Conservation (phyloP, 2,888 invertebrate species). For the Parthenolecanium corni region DNA sequence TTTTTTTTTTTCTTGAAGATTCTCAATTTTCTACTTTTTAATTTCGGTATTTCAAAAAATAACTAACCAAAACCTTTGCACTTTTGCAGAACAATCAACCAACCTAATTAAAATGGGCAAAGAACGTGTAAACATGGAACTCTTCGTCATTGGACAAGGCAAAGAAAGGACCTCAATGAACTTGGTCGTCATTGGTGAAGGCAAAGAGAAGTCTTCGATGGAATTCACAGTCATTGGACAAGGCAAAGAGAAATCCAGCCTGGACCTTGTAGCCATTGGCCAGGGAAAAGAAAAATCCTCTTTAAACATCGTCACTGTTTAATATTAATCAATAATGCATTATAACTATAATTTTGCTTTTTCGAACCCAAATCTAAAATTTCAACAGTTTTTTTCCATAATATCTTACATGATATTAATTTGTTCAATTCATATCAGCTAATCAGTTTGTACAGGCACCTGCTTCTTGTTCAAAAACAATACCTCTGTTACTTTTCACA, state of each 20-base stretch:
- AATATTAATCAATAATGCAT: not conserved
- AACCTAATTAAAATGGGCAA: constrained; percentile 11
- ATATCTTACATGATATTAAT: too few relatives aligned
- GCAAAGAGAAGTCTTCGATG: constrained; percentile 9
- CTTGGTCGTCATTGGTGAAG: constrained; percentile 13
- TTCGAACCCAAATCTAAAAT: too few relatives aligned
- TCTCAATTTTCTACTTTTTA: too few relatives aligned
- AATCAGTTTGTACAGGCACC: too few relatives aligned
- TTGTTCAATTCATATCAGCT: too few relatives aligned
- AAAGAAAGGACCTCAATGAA: constrained; percentile 16
- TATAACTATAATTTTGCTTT: too few relatives aligned
- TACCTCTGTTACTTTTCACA: too few relatives aligned
- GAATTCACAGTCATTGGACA: constrained; percentile 3
- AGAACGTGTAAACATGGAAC: constrained; percentile 14
- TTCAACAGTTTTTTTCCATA: too few relatives aligned
- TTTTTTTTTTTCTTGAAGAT: too few relatives aligned
- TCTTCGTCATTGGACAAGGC: constrained; percentile 10
- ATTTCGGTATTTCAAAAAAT: too few relatives aligned
- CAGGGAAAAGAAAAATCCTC: constrained; percentile 14
- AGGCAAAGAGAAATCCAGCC: constrained; percentile 11
- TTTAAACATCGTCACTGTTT: constrained; percentile 4
- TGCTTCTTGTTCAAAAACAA: too few relatives aligned
- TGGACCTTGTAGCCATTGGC: constrained; percentile 8
- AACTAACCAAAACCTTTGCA: too few relatives aligned
- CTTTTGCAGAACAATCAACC: not conserved